Evolutionary conservation across 2,113 vertebrate genomes (phyloP).

Genomic region (Thalassarche chlororhynchos): DNA sequence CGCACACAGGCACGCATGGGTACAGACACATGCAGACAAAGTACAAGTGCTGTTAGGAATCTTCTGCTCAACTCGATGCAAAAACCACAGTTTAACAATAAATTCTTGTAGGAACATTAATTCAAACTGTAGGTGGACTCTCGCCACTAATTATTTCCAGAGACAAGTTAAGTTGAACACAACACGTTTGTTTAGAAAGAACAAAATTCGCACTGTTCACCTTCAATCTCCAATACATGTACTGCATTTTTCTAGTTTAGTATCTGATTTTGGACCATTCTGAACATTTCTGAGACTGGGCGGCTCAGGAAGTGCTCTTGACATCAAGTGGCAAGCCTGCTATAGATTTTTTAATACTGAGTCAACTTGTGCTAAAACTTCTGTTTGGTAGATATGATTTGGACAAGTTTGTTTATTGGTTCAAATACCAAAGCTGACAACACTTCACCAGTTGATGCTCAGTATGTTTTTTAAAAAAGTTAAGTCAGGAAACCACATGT

Average conservation of each 20-base stretch:
- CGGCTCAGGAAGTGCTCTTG: not conserved
- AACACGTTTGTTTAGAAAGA: not conserved
- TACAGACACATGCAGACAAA: not conserved
- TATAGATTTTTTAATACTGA: not conserved
- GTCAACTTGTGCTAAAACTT: not conserved
- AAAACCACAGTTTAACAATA: not conserved
- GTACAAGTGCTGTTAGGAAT: not conserved
- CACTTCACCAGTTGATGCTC: not conserved
- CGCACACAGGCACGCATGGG: not conserved
- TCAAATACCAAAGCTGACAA: not conserved
- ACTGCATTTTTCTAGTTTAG: not conserved
- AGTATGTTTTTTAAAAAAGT: not conserved
- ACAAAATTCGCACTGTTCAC: not conserved
- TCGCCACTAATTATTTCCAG: constrained; percentile 39
- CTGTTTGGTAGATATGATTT: not conserved
- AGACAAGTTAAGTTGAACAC: not conserved
- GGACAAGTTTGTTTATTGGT: not conserved
- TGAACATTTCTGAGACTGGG: not conserved
- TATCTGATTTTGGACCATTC: not conserved
- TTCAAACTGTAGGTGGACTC: constrained; percentile 12
- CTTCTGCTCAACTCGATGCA: not conserved
- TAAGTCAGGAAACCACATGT: not conserved
- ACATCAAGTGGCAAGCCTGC: not conserved
- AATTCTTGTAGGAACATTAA: not conserved
- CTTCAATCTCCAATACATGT: not conserved